Base-by-base conservation (phyloP, 2,113 vertebrate genomes). In the Ochotona princeps region DNA sequence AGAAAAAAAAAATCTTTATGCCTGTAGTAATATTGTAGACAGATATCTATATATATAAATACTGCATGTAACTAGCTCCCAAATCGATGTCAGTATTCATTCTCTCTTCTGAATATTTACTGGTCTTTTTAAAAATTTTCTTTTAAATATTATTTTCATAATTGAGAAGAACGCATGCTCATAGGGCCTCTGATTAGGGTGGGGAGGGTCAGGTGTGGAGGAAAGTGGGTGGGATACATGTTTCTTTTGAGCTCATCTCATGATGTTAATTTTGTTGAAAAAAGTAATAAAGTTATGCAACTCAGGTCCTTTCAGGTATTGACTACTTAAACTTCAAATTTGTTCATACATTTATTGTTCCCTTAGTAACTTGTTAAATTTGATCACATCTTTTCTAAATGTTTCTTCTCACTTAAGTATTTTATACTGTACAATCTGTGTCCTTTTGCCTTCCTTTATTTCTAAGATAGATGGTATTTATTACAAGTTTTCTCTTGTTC, bases 341-440 rank as follows among this genome's bases (percentile, higher is more conserved):
- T 91, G 0, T 85, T 82, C 25, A 47, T 80, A 60, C 70, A 30
- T 82, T 66, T 89, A 23, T 60, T 92, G 1, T 69, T 91, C 47
- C 67, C 13, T 72, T 86, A 69, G 32, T 78, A 5, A 85, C 49
- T 26, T 74, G 23, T 93, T 89, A 67, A 90, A 47, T 66, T 81
- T 35, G 17, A 85, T 21, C 75, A 30, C 54, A 35, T 75, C 30
- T 91, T 86, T 78, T 38, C 20, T 65, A 54, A 94, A 38, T 23
- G 10, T 80, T 61, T 30, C n/a, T 83, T 88, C 65, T 94, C 10
- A 61, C 21, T 83, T 91, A 57, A 90, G 90, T 87, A 70, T 75
- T 74, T 14, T 75, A 8, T 44, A 69, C 13, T 80, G 63, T 80
- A 14, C 28, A 85, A 20, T 9, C 3, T 0, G 74, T 9, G 32